Percentiles rank a stretch among this genome's conserved stretches.
phyloP scores from a whole-genome alignment of 2,797 vertebrate species.

The Esox lucius region DNA sequence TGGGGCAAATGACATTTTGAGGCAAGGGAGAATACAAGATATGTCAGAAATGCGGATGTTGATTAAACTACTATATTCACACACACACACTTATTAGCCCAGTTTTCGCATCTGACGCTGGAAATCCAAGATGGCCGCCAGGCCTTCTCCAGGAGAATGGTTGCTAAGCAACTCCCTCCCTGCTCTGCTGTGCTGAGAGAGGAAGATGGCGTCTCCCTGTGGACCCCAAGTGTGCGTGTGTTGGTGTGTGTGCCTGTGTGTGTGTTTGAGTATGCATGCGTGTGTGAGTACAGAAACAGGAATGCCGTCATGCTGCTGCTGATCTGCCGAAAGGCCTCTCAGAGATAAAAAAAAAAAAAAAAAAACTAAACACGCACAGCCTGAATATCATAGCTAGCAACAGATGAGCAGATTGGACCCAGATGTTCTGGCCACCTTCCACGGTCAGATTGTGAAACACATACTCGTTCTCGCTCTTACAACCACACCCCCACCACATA shows the following conservation, averaged over 20 bases:
- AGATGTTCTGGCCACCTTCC: slow-evolving; percentile 61
- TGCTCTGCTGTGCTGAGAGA: slow-evolving; percentile 62
- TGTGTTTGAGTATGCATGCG: slow-evolving; percentile 9
- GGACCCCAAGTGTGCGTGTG: slow-evolving; percentile 30
- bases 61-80: neutral
- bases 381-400: slow-evolving; percentile 19
- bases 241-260: slow-evolving; percentile 22
- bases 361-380: slow-evolving; percentile 11
- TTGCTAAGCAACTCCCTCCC: slow-evolving; percentile 78
- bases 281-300: slow-evolving; percentile 33
- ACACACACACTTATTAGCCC: slow-evolving; percentile 53
- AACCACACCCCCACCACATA: neutral
- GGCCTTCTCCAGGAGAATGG: slow-evolving; percentile 66
- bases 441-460: slow-evolving; percentile 37
- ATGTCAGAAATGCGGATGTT: slow-evolving; percentile 1
- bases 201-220: slow-evolving; percentile 76
- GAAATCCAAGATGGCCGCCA: slow-evolving; percentile 76
- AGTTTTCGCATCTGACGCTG: slow-evolving; percentile 64
- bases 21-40: slow-evolving; percentile 2
- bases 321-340: slow-evolving; percentile 49
- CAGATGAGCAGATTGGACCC: slow-evolving; percentile 61
- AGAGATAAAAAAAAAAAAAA: slow-evolving; percentile 28
- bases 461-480: neutral
- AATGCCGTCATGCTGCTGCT: slow-evolving; percentile 56
- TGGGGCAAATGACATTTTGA: neutral